A percentile compares a stretch with the other conserved stretches of the same genome.
Conservation (phyloP, 1,140 invertebrate genomes). For the Ceratina calcarata region DNA sequence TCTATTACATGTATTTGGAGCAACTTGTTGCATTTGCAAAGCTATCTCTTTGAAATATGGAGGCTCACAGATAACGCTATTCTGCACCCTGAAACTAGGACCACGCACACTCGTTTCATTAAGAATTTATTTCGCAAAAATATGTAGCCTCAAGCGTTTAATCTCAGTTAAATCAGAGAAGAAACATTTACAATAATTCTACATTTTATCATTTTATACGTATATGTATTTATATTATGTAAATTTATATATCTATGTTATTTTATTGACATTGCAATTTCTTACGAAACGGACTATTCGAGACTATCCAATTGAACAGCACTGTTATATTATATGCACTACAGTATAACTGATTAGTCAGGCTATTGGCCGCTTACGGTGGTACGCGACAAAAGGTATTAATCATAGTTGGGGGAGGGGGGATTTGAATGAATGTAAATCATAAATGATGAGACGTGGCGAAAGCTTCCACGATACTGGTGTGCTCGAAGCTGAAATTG, state of each 20-base stretch:
- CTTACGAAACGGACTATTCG: no score
- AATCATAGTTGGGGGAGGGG: constrained; percentile 58
- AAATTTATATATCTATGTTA: no score
- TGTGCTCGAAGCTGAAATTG: constrained; percentile 45
- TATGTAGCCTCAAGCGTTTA: background rate
- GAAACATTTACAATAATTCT: no score
- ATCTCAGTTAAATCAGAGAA: no score
- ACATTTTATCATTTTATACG: no score
- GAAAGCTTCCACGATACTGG: constrained; percentile 71
- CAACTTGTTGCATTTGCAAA: constrained; percentile 56
- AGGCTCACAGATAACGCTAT: constrained; percentile 43
- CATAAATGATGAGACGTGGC: constrained; percentile 77
- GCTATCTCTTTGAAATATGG: constrained; percentile 65
- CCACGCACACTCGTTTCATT: background rate
- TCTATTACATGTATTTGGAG: constrained; percentile 63
- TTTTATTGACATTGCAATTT: no score
- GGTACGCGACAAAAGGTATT: constrained; percentile 62
- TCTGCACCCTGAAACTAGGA: constrained; percentile 26
- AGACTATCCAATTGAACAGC: no score
- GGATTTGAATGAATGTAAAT: constrained; percentile 73
- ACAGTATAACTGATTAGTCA: background rate
- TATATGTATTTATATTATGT: no score
- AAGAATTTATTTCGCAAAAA: constrained; percentile 8
- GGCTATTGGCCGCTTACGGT: background rate
- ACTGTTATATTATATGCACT: background rate